Evolutionary conservation across 2,797 vertebrate genomes (phyloP), one percentile per base, ranked within the genome.

Genomic region (Alcedo quadribrachys): DNA sequence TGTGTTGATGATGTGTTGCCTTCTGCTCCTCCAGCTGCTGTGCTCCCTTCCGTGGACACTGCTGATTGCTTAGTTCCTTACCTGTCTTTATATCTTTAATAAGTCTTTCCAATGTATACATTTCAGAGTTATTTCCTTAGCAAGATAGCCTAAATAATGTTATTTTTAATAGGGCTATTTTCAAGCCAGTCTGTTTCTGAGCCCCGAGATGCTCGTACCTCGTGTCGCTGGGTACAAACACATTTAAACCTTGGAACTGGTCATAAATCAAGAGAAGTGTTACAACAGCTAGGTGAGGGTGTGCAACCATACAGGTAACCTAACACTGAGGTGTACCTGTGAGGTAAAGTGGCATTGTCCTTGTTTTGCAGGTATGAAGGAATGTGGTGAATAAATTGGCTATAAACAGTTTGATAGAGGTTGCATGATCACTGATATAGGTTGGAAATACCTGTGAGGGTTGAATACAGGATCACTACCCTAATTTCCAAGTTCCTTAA

Each of bases 141-240:
- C 13, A 57, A 53, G 17, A 30, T 27, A 76, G 18, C 15, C 17
- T 65, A 61, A 71, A 24, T 35, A 48, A 21, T n/a, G 22, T 5
- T 48, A 15, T 50, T 75, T 85, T 85, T 54, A 28, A 54, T 45
- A 8, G 1, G 43, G 42, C 11, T 20, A 14, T 62, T 83, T 61
- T 4, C 58, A 83, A 27, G 2, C 8, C 4, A 14, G 4, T 48
- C 0, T 71, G n/a, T 77, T 79, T 74, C 20, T 77, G 0, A 54
- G 42, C 30, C 66, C 30, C 42, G 78, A 81, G 21, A 13, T 82
- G 24, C 58, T n/a, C 5, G 7, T 77, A 40, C 42, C 22, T 76
- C 4, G 0, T 0, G 1, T 33, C 62, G 45, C 43, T 55, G 35
- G 19, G 35, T 66, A 24, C 4, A 71, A 71, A 71, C 51, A 22